Percentiles rank a stretch among this genome's conserved stretches.
phyloP scores from a whole-genome alignment of 2,797 vertebrate species.

The Mormyrops boulengeri region DNA sequence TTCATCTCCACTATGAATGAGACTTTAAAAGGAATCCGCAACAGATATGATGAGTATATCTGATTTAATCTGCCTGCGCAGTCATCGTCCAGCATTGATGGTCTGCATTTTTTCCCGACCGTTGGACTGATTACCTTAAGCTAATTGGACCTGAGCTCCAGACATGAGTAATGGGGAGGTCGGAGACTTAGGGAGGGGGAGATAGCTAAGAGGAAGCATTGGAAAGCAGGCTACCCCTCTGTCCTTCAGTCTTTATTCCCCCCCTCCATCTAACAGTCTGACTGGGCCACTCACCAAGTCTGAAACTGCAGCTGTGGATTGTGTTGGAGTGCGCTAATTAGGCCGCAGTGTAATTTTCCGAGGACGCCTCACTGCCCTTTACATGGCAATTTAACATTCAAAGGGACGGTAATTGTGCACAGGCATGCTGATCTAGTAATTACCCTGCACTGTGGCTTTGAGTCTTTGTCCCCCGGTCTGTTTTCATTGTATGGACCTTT shows the following conservation, averaged over 20 bases:
- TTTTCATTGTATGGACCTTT: constrained; percentile 61
- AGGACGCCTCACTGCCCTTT: constrained; percentile 91
- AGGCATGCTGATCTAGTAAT: constrained; percentile 87
- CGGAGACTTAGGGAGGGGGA: constrained; percentile 33
- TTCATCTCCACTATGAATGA: neutral
- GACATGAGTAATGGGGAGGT: constrained; percentile 44
- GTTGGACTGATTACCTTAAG: constrained; percentile 54
- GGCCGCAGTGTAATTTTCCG: constrained; percentile 89
- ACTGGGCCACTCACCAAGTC: constrained; percentile 84
- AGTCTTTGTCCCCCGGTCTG: constrained; percentile 44
- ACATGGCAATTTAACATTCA: constrained; percentile 97
- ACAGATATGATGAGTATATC: neutral
- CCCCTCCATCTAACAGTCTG: constrained; percentile 66
- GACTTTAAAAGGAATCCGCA: neutral
- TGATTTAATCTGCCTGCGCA: constrained; percentile 1
- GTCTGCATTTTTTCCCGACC: constrained; percentile 31
- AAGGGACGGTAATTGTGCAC: constrained; percentile 90
- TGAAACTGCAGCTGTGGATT: constrained; percentile 85
- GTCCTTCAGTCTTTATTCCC: constrained; percentile 59
- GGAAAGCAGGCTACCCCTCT: constrained; percentile 54
- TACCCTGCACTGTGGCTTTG: constrained; percentile 65
- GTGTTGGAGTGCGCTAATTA: constrained; percentile 93
- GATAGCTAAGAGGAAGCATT: constrained; percentile 39
- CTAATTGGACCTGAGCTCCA: constrained; percentile 68
- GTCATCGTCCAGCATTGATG: constrained; percentile 28